A percentile compares a stretch with the other conserved stretches of the same genome.
phyloP scores from a whole-genome alignment of 2,888 invertebrate genomes.

The Synanthedon myopaeformis region DNA sequence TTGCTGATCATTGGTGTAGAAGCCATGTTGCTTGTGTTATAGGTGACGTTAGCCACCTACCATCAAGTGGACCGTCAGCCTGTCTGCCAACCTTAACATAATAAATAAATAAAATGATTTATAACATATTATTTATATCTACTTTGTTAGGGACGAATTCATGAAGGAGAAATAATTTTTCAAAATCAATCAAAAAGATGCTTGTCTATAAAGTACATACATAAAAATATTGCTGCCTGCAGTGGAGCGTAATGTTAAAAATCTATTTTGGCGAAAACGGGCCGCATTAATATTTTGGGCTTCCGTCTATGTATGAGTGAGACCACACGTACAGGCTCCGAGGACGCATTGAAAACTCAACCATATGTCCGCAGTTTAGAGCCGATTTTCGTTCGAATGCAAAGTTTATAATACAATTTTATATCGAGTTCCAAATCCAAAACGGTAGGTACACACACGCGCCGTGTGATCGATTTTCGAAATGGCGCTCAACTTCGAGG shows the following conservation, averaged over 20 bases:
- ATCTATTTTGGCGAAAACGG: conserved; percentile 40
- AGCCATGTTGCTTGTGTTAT: too few relatives aligned
- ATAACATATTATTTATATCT: too few relatives aligned
- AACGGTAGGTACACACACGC: conserved; percentile 43
- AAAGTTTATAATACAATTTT: conserved; percentile 10
- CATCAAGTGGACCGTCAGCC: too few relatives aligned
- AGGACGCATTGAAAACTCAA: conserved; percentile 9
- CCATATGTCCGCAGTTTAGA: conserved; percentile 3
- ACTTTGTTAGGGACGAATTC: too few relatives aligned
- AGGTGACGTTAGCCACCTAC: too few relatives aligned
- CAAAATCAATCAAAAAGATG: too few relatives aligned
- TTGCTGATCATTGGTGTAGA: too few relatives aligned
- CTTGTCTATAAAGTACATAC: too few relatives aligned
- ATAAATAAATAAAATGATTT: too few relatives aligned
- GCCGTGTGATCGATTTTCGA: conserved; percentile 63
- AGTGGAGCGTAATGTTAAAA: conserved; percentile 10
- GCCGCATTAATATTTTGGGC: conserved; percentile 47
- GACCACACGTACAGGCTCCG: conserved; percentile 17
- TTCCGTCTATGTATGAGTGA: conserved; percentile 19
- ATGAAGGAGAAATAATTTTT: too few relatives aligned
- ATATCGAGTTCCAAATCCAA: conserved; percentile 4
- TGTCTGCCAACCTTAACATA: too few relatives aligned
- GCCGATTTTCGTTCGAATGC: conserved; percentile 10
- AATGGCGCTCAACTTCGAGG: conserved; percentile 35
- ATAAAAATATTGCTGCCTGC: too few relatives aligned